Percentiles rank a stretch among this genome's conserved stretches.
Evolutionary conservation across 2,113 vertebrate species (phyloP).

Genomic region (Bagarius yarrelli): DNA sequence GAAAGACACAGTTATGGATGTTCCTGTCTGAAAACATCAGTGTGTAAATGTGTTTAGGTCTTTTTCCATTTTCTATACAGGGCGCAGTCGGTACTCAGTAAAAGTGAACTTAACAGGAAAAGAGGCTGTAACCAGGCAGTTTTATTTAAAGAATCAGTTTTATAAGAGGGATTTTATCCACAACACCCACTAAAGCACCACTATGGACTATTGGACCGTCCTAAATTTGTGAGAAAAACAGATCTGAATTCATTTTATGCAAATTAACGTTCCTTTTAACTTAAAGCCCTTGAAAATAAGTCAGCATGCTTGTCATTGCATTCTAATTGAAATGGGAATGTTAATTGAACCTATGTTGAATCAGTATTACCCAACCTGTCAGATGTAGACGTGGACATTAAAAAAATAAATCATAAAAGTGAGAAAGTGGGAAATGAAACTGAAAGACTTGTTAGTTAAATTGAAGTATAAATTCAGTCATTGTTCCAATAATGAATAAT

Average conservation of each 20-base stretch:
- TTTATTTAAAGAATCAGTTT: background rate
- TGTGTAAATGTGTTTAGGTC: too few species aligned
- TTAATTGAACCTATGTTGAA: too few species aligned
- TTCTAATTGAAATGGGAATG: constrained; percentile 42
- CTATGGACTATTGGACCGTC: background rate
- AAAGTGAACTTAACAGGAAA: background rate
- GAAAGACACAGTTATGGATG: too few species aligned
- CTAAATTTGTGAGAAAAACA: background rate
- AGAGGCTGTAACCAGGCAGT: background rate
- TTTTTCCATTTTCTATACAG: too few species aligned
- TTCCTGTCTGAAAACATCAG: too few species aligned
- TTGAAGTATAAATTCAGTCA: background rate
- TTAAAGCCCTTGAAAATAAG: constrained; percentile 54
- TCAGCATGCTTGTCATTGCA: constrained; percentile 53
- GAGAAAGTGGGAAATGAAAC: background rate
- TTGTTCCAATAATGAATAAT: background rate
- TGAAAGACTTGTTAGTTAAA: background rate
- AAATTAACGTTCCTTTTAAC: constrained; percentile 52
- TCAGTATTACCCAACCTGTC: background rate
- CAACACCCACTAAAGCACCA: background rate
- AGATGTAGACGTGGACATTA: constrained; percentile 40
- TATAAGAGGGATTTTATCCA: background rate
- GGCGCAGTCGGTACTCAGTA: background rate
- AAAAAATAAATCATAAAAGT: constrained; percentile 49
- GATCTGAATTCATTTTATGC: constrained; percentile 56